Percentiles rank a stretch among this genome's conserved stretches.
phyloP scores from a whole-genome alignment of 1,140 invertebrate species.

The Lepidotrigona ventralis region DNA sequence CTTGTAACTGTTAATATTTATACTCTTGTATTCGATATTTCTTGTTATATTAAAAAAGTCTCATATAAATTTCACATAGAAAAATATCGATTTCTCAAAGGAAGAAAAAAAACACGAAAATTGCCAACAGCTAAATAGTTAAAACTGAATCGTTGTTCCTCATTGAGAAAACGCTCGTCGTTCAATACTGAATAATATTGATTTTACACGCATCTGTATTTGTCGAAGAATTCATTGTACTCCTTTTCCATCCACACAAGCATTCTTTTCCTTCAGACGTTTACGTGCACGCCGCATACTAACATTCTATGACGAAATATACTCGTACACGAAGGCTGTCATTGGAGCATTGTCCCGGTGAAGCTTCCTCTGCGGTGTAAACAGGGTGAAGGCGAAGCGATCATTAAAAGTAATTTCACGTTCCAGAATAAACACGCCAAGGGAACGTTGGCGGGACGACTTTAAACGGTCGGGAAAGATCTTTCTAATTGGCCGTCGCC shows the following conservation, averaged over 20 bases:
- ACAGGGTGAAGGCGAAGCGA: constrained; percentile 61
- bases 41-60: too few species aligned
- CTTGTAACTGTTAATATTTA: too few species aligned
- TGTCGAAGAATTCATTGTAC: background rate
- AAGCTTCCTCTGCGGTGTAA: constrained; percentile 48
- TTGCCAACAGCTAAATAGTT: too few species aligned
- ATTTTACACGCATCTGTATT: background rate
- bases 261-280: background rate
- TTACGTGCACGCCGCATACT: background rate
- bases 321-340: background rate
- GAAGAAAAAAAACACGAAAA: background rate
- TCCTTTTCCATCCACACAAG: background rate
- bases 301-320: constrained; percentile 29
- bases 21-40: too few species aligned
- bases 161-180: too few species aligned
- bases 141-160: background rate
- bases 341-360: constrained; percentile 24
- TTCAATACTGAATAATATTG: background rate
- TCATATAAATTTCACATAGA: too few species aligned
- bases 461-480: constrained; percentile 26
- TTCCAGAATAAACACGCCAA: constrained; percentile 55
- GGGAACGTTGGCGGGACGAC: constrained; percentile 36
- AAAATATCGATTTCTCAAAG: too few species aligned
- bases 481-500: background rate
- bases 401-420: constrained; percentile 69